phyloP scores from a whole-genome alignment of 2,797 vertebrate genomes.

The Synaphobranchus kaupii region DNA sequence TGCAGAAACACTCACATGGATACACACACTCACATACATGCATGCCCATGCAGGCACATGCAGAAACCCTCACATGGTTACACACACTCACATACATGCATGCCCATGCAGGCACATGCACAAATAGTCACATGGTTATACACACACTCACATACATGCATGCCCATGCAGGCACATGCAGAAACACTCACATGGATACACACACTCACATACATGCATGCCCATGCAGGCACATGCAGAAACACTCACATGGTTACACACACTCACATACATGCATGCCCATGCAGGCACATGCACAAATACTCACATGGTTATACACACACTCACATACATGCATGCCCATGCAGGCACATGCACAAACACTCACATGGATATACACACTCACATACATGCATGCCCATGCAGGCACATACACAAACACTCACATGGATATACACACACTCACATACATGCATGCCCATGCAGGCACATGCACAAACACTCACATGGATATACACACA shows the following conservation, averaged over 20 bases:
- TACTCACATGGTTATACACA: conserved; percentile 22
- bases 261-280: neutral
- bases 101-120: neutral
- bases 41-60: neutral
- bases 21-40: neutral
- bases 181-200: neutral
- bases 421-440: conserved; percentile 25
- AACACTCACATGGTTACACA: conserved; percentile 18
- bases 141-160: neutral
- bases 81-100: neutral
- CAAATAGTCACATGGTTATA: neutral
- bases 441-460: neutral
- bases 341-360: neutral
- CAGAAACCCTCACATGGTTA: neutral
- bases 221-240: neutral
- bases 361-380: conserved; percentile 19
- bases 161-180: neutral
- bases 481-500: conserved; percentile 25
- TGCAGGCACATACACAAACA: neutral
- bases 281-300: neutral
- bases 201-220: neutral
- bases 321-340: neutral
- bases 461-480: neutral
- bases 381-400: neutral
- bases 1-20: neutral